Base-by-base conservation (phyloP, 2,888 invertebrate species). In the Endotricha flammealis region DNA sequence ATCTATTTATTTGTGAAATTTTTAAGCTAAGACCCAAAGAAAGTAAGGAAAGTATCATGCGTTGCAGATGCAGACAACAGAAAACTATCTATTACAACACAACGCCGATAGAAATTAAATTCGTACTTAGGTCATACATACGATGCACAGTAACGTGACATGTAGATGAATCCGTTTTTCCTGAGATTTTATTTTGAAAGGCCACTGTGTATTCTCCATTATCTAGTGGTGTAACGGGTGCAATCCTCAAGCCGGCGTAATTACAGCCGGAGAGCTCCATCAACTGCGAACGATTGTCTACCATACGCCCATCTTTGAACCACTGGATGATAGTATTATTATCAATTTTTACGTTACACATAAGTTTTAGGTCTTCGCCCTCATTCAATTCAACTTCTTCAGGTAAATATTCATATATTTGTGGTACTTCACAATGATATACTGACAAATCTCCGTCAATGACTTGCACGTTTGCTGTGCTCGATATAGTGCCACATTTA, bases 381-480 rank as follows among this genome's bases (percentile, higher is more conserved):
- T 42, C 39, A 31, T 54, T 44, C 7, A 40, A 39, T 34, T 58
- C 57, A 6, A 50, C 4, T 14, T 55, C 53, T n/a, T 52, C 50
- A 1, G 50, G 50, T 16, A 60, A 41, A 14, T 32, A 3, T 13
- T 61, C 56, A 30, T 55, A 51, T 29, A 63, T 47, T 24, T 32
- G 36, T 6, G 51, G 41, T 3, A 33, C 10, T 9, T 38, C 9
- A 10, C 13, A 11, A 8, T 29, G 12, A 12, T 29, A 35, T 11
- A 1, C 9, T 6, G 12, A 9, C n/a, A 35, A 10, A 38, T 51
- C 47, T 5, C 35, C 17, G 12, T 50, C 40, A 8, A 46, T 29
- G 1, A 65, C 57, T 13, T 45, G 13, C n/a, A 63, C 57, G 30
- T 48, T 43, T 1, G 56, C 47, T 17, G 49, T 50, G 38, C 55